Conservation (phyloP, 2,113 vertebrate species). For the Excalfactoria chinensis region DNA sequence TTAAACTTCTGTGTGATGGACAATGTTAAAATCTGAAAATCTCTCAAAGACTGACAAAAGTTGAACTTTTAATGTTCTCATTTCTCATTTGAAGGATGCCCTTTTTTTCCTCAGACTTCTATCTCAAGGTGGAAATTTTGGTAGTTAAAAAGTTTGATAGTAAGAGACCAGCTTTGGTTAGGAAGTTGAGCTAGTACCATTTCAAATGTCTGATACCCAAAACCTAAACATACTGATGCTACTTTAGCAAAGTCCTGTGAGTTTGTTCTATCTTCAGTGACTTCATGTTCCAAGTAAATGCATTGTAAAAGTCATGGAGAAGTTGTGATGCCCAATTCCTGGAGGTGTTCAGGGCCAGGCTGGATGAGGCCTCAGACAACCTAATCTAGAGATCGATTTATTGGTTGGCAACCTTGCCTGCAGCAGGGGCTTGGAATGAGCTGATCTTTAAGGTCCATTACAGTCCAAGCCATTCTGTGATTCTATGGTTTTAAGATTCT, state of each 20-base stretch:
- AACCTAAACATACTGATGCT: neutral
- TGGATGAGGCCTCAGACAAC: too few relatives aligned
- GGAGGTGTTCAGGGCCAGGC: neutral
- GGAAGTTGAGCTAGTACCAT: neutral
- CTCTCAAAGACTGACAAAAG: neutral
- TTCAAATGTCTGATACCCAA: neutral
- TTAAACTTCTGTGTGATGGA: neutral
- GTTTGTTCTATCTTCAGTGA: neutral
- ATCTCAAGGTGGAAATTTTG: slow-evolving; percentile 24
- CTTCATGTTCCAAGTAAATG: neutral
- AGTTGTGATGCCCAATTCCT: neutral
- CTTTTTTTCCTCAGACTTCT: slow-evolving; percentile 22
- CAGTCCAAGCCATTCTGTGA: neutral
- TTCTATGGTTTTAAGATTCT: neutral
- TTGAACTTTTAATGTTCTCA: slow-evolving; percentile 33
- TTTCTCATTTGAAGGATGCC: neutral
- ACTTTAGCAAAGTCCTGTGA: neutral
- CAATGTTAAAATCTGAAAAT: slow-evolving; percentile 21
- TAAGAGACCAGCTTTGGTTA: neutral
- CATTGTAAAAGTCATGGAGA: neutral
- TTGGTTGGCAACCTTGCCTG: too few relatives aligned
- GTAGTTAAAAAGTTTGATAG: neutral
- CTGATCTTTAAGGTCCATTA: neutral
- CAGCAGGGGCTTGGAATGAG: neutral
- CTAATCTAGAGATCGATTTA: neutral